Evolutionary conservation across 2,113 vertebrate species (phyloP).

Genomic region (Oryzias curvinotus): DNA sequence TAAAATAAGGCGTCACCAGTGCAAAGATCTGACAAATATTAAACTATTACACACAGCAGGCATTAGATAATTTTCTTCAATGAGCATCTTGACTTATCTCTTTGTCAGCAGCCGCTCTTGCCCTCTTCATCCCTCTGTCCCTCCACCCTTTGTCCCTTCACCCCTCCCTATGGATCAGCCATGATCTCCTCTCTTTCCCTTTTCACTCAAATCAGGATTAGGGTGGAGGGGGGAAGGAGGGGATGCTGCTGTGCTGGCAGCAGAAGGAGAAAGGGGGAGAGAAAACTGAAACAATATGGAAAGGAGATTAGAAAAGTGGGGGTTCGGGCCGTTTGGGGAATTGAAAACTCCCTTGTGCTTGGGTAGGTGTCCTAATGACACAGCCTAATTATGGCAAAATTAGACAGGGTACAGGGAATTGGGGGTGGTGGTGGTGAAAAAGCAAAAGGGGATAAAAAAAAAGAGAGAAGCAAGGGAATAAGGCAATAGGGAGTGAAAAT

Average conservation of each 20-base stretch:
- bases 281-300: conserved; percentile 80
- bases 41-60: conserved; percentile 60
- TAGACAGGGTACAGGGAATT: conserved; percentile 68
- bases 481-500: conserved; percentile 39
- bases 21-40: conserved; percentile 46
- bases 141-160: conserved; percentile 45
- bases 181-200: conserved; percentile 72
- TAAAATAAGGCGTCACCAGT: conserved; percentile 28
- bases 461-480: conserved; percentile 36
- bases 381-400: conserved; percentile 83
- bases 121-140: conserved; percentile 56
- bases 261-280: conserved; percentile 47
- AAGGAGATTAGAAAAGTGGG: conserved; percentile 81
- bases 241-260: conserved; percentile 33
- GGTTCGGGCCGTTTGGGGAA: conserved; percentile 77
- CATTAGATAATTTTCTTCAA: conserved; percentile 45
- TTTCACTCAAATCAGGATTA: conserved; percentile 82
- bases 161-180: conserved; percentile 75
- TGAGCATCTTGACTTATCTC: conserved; percentile 60
- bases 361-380: conserved; percentile 80
- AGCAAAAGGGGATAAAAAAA: conserved; percentile 22
- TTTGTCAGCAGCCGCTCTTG: conserved; percentile 61
- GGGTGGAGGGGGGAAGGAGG: conserved; percentile 47
- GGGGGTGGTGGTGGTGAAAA: conserved; percentile 25
- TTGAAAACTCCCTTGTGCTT: conserved; percentile 77